These are phyloP conservation scores for Anthopleura xanthogrammica DNA, from an alignment of 92 coral and sea anemone species.

Conservation along the genomic window DNA sequence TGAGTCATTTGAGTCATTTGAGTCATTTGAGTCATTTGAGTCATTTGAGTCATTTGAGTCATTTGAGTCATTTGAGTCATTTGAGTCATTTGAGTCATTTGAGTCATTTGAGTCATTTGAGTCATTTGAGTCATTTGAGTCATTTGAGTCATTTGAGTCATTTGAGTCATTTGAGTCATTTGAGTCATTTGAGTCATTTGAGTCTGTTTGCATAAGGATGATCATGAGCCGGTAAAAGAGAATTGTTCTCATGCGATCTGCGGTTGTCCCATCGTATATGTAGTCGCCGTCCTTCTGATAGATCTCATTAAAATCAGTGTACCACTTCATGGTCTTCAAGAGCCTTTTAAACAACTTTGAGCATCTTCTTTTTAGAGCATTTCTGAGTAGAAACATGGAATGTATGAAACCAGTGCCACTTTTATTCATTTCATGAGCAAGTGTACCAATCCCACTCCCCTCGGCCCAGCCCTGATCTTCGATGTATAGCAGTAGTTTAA, in stretches of 20 bases:
- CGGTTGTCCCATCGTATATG: constrained; percentile 60
- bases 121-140: too few species aligned
- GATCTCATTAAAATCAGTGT: constrained; percentile 70
- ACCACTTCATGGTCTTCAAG: constrained; percentile 17
- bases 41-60: too few species aligned
- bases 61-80: too few species aligned
- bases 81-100: too few species aligned
- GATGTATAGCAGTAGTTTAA: constrained; percentile 31
- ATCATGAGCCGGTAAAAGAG: constrained; percentile 63
- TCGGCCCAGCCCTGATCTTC: constrained; percentile 62
- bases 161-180: too few species aligned
- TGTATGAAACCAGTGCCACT: constrained; percentile 69
- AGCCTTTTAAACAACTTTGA: constrained; percentile 16
- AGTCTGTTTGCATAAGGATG: constrained; percentile 42
- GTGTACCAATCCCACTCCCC: constrained; percentile 64
- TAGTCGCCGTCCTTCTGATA: constrained; percentile 51
- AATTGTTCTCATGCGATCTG: constrained; percentile 71
- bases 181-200: too few species aligned
- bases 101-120: too few species aligned
- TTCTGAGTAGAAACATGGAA: constrained; percentile 52
- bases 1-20: too few species aligned
- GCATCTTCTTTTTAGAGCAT: constrained; percentile 18
- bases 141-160: too few species aligned
- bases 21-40: too few species aligned
- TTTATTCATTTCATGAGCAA: constrained; percentile 56